phyloP scores from a whole-genome alignment of 2,113 vertebrate genomes.

The Chunga burmeisteri region DNA sequence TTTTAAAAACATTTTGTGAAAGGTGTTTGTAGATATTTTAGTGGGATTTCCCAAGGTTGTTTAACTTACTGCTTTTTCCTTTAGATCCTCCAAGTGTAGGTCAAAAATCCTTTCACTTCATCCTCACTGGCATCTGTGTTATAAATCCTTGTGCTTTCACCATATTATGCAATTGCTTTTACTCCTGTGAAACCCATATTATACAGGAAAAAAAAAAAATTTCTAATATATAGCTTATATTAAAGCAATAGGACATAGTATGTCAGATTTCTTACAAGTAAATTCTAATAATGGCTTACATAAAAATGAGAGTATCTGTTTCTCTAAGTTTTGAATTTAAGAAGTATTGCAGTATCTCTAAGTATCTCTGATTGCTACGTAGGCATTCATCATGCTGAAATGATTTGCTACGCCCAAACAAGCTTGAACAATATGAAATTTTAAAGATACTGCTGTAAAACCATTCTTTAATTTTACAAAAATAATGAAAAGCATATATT shows the following conservation, averaged over 20 bases:
- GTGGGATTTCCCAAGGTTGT: neutral
- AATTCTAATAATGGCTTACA: constrained; percentile 74
- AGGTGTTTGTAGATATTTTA: constrained; percentile 16
- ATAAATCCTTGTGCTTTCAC: constrained; percentile 45
- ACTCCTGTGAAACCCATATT: neutral
- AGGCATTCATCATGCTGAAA: constrained; percentile 66
- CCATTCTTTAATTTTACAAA: constrained; percentile 74
- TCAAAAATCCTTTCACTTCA: constrained; percentile 4
- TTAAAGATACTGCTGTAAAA: constrained; percentile 73
- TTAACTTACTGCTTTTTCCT: neutral
- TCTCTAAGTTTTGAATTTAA: constrained; percentile 68
- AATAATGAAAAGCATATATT: constrained; percentile 82
- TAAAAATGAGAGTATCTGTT: constrained; percentile 67
- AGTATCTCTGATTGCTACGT: neutral
- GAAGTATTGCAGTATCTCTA: constrained; percentile 64
- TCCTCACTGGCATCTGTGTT: neutral
- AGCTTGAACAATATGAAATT: constrained; percentile 71
- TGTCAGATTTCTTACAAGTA: constrained; percentile 67
- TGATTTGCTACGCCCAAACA: constrained; percentile 61
- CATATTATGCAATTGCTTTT: constrained; percentile 39
- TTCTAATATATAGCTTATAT: constrained; percentile 65
- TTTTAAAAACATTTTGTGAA: constrained; percentile 25
- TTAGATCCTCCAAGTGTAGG: neutral
- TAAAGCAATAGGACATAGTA: constrained; percentile 70
- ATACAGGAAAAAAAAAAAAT: constrained; percentile 17